Base-by-base conservation (phyloP, 1,140 invertebrate species). In the Aphelinus certus region DNA sequence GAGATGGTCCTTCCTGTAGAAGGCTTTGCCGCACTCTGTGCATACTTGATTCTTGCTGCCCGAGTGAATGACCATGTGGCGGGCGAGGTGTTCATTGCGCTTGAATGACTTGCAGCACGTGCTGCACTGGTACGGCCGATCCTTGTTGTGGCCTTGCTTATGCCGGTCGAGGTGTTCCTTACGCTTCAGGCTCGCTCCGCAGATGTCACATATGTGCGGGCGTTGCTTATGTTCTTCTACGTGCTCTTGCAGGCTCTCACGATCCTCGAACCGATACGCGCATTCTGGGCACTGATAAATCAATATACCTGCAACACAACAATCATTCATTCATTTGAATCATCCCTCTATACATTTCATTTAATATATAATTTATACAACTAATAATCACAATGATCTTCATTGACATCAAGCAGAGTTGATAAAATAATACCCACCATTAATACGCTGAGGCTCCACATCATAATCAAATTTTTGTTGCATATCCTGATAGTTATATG, bases 1-100 rank as follows among this genome's bases (percentile, higher is more conserved):
- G 57, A 91, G 80, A 75, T 91, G 90, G 81, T 91, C 90, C 66
- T 91, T 91, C 4, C 90, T 84, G 71, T 90, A 91, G 78, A 91
- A 91, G 1, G 88, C 90, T 81, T 91, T 91, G 1, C 90, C 88
- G 72, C 90, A 91, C 73, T 91, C 90, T 1, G 89, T 87, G 79
- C 90, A 91, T 61, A 90, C 84, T 81, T 91, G 89, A 80, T 87
- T 88, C 77, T 90, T 90, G 66, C 88, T 88, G 49, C 87, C 88
- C 0, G 86, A 86, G 61, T 90, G 89, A 56, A 88, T 90, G 6
- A 90, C 88, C 83, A 89, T 89, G 69, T 90, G 89, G 43, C 89
- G 82, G 3, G 88, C 88, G 5, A 90, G 81, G 69, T 90, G 89
- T 80, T 90, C 89, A 49, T 90, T 90, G 3, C 89, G 84, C 75